These are phyloP conservation scores for Odontocolon sp. DNA, from an alignment of 2,888 invertebrate species.

Conservation along the genomic window DNA sequence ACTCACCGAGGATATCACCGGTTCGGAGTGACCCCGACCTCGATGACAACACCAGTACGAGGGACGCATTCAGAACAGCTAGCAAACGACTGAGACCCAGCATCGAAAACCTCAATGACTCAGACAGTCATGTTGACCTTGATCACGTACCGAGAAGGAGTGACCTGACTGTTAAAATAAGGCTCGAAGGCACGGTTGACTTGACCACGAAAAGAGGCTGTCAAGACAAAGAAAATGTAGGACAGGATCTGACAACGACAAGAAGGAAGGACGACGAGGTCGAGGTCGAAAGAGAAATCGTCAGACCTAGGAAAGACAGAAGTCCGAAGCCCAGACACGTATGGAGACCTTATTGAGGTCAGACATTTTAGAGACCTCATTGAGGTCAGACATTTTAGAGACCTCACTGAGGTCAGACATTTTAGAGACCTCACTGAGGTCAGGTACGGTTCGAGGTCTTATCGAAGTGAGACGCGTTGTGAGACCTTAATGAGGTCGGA, in stretches of 20 bases:
- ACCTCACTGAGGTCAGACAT: neutral
- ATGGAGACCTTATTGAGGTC: constrained; percentile 78
- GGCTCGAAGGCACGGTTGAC: constrained; percentile 78
- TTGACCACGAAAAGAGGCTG: constrained; percentile 74
- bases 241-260: constrained; percentile 76
- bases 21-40: constrained; percentile 69
- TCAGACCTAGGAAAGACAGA: constrained; percentile 74
- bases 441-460: neutral
- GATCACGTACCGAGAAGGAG: constrained; percentile 65
- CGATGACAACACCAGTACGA: constrained; percentile 68
- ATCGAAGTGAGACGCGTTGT: neutral
- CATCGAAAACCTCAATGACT: constrained; percentile 75
- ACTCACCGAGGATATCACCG: constrained; percentile 74
- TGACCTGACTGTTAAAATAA: constrained; percentile 75
- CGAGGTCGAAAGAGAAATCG: constrained; percentile 71
- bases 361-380: neutral
- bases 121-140: constrained; percentile 66
- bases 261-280: constrained; percentile 74
- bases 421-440: neutral
- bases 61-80: constrained; percentile 66
- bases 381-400: neutral
- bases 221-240: constrained; percentile 78
- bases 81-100: constrained; percentile 73
- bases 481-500: neutral
- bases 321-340: constrained; percentile 79